Evolutionary conservation across 2,113 vertebrate genomes (phyloP).

Genomic region (Polypterus bichir): DNA sequence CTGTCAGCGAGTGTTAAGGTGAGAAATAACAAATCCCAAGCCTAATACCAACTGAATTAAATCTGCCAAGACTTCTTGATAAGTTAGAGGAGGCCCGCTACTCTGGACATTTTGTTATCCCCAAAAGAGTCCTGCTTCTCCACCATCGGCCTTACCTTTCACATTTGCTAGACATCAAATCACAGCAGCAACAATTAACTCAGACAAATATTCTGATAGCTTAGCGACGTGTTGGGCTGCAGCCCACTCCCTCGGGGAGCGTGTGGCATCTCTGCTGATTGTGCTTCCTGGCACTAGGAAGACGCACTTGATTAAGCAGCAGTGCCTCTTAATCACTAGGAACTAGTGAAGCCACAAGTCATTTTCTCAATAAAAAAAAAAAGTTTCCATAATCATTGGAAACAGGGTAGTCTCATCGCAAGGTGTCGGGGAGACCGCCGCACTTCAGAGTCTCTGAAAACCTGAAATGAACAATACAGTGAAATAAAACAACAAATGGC

Average conservation of each 20-base stretch:
- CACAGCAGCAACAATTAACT: constrained; percentile 21
- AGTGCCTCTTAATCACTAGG: constrained; percentile 31
- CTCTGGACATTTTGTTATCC: constrained; percentile 14
- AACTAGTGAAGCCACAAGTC: constrained; percentile 32
- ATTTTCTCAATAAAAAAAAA: constrained; percentile 17
- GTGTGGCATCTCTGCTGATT: constrained; percentile 19
- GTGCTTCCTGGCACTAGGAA: constrained; percentile 20
- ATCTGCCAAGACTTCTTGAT: constrained; percentile 24
- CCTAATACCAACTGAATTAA: constrained; percentile 40
- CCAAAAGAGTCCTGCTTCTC: constrained; percentile 10
- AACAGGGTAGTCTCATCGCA: too few relatives aligned
- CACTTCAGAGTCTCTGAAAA: too few relatives aligned
- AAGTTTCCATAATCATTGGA: neutral
- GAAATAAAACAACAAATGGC: too few relatives aligned
- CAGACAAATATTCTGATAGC: constrained; percentile 37
- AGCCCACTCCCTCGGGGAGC: constrained; percentile 19
- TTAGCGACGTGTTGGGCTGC: constrained; percentile 4
- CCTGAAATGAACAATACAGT: too few relatives aligned
- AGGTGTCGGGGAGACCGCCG: too few relatives aligned
- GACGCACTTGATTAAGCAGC: constrained; percentile 28
- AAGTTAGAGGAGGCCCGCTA: constrained; percentile 17
- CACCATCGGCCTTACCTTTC: constrained; percentile 19
- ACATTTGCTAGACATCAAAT: constrained; percentile 18
- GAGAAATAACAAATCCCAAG: constrained; percentile 40
- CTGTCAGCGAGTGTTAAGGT: constrained; percentile 9